These are phyloP conservation scores for Epinotia ramella DNA, from an alignment of 2,888 invertebrate species.

Conservation along the genomic window DNA sequence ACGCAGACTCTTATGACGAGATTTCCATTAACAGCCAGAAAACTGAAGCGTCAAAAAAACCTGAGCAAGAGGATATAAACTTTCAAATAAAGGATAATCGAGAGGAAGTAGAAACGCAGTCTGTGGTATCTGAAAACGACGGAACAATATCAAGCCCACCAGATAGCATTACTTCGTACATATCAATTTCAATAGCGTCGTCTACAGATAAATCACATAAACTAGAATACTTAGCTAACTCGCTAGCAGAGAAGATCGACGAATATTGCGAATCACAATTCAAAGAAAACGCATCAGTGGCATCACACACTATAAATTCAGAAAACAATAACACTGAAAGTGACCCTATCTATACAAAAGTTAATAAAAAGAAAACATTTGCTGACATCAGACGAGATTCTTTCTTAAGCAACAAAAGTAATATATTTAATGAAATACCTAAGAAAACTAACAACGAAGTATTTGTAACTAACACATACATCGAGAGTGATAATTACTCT, in stretches of 20 bases:
- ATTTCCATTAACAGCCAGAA: conserved; percentile 64
- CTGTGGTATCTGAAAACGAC: conserved; percentile 79
- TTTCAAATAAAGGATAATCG: conserved; percentile 51
- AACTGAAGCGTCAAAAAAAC: conserved; percentile 54
- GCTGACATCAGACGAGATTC: conserved; percentile 79
- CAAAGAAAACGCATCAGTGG: conserved; percentile 68
- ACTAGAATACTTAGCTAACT: conserved; percentile 81
- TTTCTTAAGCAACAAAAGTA: conserved; percentile 70
- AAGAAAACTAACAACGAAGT: conserved; percentile 71
- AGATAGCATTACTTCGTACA: conserved; percentile 82
- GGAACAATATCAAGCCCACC: conserved; percentile 79
- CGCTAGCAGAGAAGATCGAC: conserved; percentile 82
- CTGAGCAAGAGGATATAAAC: conserved; percentile 49
- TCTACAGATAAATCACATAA: conserved; percentile 80
- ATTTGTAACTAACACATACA: conserved; percentile 74
- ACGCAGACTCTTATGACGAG: conserved; percentile 64
- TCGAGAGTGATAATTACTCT: conserved; percentile 73
- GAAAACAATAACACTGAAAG: conserved; percentile 66
- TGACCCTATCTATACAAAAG: conserved; percentile 78
- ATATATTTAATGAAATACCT: conserved; percentile 67
- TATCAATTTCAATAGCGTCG: conserved; percentile 82
- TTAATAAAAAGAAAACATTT: conserved; percentile 83
- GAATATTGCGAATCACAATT: conserved; percentile 82
- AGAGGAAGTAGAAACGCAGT: conserved; percentile 67
- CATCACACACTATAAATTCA: conserved; percentile 62